Base-by-base conservation (phyloP, 2,888 invertebrate genomes). In the Polymixis lichenea region DNA sequence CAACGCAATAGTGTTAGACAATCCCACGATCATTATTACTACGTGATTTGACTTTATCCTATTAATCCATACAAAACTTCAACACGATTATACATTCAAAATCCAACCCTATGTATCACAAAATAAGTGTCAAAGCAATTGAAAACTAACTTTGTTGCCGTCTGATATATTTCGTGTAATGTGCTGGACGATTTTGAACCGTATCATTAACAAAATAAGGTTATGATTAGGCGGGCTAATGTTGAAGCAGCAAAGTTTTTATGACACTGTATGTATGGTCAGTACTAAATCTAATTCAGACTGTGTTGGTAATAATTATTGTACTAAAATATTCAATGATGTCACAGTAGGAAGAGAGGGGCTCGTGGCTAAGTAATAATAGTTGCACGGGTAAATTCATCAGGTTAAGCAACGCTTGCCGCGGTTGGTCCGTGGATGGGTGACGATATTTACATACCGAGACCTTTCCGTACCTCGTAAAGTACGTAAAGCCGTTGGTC, bases 21-120 rank as follows among this genome's bases (percentile, higher is more conserved):
- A 86, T 86, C 84, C 81, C 84, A 83, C 81, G 84, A 86, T 86
- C 81, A 83, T 85, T 87, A 86, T 86, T 77, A 77, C 84, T 86
- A 87, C 83, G 87, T 87, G 88, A 86, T 86, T 86, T 86, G 80
- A 86, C 83, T 86, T 81, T 86, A 85, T 77, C 82, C 74, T 78
- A 86, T 85, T 80, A 87, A 82, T 80, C 78, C 74, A 13, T 64
- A 86, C 78, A 86, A 83, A 72, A 77, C 61, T 67, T 53, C 17
- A 38, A 56, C 68, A 38, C 15, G 5, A 62, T 0, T 51, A 61
- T 46, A 68, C 78, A 75, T 67, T n/a, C 76, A 58, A 86, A 28
- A 60, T 62, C 22, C 62, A 75, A 83, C 75, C 61, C 8, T 87
- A 79, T 51, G 0, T 0, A 0, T 4, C 4, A 0, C 0, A 2